Conservation (phyloP, 2,888 invertebrate genomes). For the Acheta domesticus region DNA sequence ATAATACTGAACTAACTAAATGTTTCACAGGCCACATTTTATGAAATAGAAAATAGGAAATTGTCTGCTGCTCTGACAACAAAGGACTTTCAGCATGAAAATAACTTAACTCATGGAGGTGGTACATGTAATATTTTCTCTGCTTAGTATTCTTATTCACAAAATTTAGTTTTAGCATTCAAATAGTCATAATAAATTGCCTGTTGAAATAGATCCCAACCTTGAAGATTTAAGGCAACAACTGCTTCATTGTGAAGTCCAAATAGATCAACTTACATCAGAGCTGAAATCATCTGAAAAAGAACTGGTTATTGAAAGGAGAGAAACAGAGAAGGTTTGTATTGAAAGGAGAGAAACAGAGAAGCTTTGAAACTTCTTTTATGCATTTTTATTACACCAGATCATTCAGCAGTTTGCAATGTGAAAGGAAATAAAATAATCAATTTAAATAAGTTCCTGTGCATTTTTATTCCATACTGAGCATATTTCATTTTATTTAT, state of each 20-base stretch:
- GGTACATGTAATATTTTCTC: too few species aligned
- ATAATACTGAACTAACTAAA: too few species aligned
- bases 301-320: conserved; percentile 43
- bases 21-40: too few species aligned
- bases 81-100: too few species aligned
- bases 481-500: not conserved
- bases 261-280: conserved; percentile 46
- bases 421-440: too few species aligned
- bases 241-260: conserved; percentile 42
- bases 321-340: conserved; percentile 49
- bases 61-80: too few species aligned
- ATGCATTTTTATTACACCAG: conserved; percentile 19
- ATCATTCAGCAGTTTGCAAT: not conserved
- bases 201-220: conserved; percentile 26
- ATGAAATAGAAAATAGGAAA: too few species aligned
- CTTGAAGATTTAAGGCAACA: conserved; percentile 48
- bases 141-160: too few species aligned
- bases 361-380: conserved; percentile 43
- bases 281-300: conserved; percentile 49
- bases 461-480: not conserved
- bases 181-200: not conserved
- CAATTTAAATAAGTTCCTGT: too few species aligned
- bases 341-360: conserved; percentile 45
- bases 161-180: not conserved
- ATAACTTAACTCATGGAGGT: too few species aligned